Evolutionary conservation across 2,888 invertebrate species (phyloP).

Genomic region (Lacanobia oleracea): DNA sequence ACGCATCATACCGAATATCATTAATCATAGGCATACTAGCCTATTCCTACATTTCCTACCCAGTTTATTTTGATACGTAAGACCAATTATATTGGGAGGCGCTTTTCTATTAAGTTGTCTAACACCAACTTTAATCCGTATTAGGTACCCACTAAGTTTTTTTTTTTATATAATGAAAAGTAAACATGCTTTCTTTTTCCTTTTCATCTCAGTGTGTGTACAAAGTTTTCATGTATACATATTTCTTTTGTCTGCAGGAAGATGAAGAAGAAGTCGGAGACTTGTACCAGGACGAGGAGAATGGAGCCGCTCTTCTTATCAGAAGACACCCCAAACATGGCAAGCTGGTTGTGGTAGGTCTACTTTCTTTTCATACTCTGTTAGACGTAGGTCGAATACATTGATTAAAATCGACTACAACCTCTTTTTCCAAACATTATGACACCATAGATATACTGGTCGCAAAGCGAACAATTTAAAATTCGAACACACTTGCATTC

Average conservation of each 20-base stretch:
- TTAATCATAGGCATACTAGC: too few species aligned
- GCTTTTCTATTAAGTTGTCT: too few species aligned
- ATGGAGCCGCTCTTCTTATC: constrained; percentile 96
- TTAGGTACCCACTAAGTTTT: too few species aligned
- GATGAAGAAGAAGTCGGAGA: constrained; percentile 94
- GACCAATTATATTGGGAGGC: too few species aligned
- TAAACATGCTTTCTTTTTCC: too few species aligned
- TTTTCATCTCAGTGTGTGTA: not conserved
- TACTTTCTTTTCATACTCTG: not conserved
- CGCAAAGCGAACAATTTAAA: constrained; percentile 10
- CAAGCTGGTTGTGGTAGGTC: constrained; percentile 96
- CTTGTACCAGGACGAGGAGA: constrained; percentile 96
- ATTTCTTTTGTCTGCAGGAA: constrained; percentile 86
- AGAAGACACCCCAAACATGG: constrained; percentile 95
- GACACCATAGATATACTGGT: constrained; percentile 4
- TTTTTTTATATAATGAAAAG: too few species aligned
- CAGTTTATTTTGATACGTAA: too few species aligned
- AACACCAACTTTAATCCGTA: too few species aligned
- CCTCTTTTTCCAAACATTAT: not conserved
- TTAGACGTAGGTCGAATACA: fast-evolving
- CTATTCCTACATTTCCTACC: too few species aligned
- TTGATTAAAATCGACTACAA: not conserved
- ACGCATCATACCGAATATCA: too few species aligned
- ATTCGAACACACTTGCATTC: constrained; percentile 8
- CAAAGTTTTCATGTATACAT: not conserved